Conservation (phyloP, 1,140 invertebrate genomes). For the Drosophila sulfurigaster region DNA sequence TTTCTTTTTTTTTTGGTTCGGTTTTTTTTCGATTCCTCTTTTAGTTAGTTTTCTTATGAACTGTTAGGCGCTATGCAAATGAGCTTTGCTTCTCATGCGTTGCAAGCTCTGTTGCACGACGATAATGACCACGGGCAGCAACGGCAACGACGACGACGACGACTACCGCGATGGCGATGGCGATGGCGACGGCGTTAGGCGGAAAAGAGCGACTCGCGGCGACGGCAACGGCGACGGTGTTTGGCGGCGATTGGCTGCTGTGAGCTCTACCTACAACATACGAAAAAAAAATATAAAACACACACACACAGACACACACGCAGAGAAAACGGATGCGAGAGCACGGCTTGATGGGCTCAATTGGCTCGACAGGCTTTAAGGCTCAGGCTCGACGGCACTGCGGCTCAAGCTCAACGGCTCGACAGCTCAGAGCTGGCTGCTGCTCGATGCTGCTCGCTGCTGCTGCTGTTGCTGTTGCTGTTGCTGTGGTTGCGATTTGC, state of each 20-base stretch:
- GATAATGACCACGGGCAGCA: not conserved
- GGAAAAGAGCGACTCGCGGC: not conserved
- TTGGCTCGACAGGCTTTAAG: constrained; percentile 8
- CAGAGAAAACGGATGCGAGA: constrained; percentile 19
- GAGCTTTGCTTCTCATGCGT: constrained; percentile 45
- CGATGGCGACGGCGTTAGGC: not conserved
- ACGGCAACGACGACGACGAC: constrained; percentile 7
- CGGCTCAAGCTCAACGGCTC: constrained; percentile 32
- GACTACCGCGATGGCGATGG: not conserved
- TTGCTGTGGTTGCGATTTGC: constrained; percentile 28
- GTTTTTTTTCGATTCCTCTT: not conserved
- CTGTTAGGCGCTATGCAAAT: constrained; percentile 51
- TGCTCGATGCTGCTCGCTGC: constrained; percentile 27
- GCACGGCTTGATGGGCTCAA: constrained; percentile 18
- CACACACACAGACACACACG: not conserved
- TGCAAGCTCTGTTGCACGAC: constrained; percentile 35
- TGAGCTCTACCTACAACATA: constrained; percentile 11
- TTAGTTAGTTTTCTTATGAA: constrained; percentile 38
- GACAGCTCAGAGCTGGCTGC: constrained; percentile 22
- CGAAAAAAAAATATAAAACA: constrained; percentile 5
- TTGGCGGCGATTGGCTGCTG: constrained; percentile 16
- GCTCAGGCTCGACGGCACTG: constrained; percentile 13
- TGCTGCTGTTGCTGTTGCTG: too few species aligned
- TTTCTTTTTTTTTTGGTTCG: constrained; percentile 2
- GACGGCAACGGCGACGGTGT: constrained; percentile 10